These are phyloP conservation scores for Nemapogon koenigi DNA, from an alignment of 2,888 invertebrate species.

Conservation along the genomic window DNA sequence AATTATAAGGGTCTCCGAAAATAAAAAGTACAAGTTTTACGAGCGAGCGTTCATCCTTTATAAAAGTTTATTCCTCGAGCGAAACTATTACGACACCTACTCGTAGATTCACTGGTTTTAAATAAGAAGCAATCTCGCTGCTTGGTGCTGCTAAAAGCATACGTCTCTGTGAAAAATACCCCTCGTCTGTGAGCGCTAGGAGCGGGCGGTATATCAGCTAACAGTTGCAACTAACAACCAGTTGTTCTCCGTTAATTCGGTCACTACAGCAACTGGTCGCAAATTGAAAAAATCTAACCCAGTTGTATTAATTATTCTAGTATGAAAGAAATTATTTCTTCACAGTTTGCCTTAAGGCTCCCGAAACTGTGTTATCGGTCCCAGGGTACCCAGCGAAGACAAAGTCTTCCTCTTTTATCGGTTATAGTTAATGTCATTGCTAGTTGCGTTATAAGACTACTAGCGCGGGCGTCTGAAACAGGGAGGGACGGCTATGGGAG, in stretches of 20 bases:
- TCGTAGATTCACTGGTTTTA: constrained; percentile 8
- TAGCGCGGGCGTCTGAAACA: too few relatives aligned
- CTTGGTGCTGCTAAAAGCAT: constrained; percentile 8
- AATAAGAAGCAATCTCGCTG: constrained; percentile 8
- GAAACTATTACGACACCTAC: constrained; percentile 5
- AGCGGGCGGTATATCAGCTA: too few relatives aligned
- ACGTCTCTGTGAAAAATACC: constrained; percentile 8
- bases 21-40: neutral
- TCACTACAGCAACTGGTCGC: neutral
- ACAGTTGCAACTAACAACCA: too few relatives aligned
- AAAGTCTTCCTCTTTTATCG: too few relatives aligned
- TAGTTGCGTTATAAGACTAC: too few relatives aligned
- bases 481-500: constrained; percentile 3
- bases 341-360: too few relatives aligned
- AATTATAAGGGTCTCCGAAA: neutral
- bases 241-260: too few relatives aligned
- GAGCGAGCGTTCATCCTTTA: too few relatives aligned
- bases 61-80: too few relatives aligned
- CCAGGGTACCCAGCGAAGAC: too few relatives aligned
- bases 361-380: too few relatives aligned
- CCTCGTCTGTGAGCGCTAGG: constrained; percentile 6
- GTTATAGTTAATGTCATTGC: too few relatives aligned
- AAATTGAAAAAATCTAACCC: neutral
- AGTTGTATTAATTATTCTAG: neutral
- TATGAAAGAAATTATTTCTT: neutral